These are phyloP conservation scores for Meloidogyne chitwoodi DNA, from an alignment of 1,140 invertebrate genomes.

Conservation along the genomic window DNA sequence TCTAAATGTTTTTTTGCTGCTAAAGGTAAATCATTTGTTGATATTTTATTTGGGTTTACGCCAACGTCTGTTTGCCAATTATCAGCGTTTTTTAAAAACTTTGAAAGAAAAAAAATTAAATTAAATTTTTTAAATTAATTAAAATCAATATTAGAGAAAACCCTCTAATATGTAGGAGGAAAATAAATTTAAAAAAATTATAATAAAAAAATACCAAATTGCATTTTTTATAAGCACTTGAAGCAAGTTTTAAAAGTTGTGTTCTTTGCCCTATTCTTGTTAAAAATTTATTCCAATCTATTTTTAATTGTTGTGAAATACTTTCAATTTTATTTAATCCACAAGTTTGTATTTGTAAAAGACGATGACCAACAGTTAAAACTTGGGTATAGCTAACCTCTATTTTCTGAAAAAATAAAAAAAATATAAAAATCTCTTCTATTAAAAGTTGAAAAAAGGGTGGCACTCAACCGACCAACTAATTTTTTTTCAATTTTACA, in stretches of 20 bases:
- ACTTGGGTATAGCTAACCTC: slow-evolving; percentile 41
- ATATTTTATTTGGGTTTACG: slow-evolving; percentile 27
- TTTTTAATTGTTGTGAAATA: slow-evolving; percentile 23
- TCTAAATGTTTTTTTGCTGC: slow-evolving; percentile 28
- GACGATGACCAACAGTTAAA: slow-evolving; percentile 25
- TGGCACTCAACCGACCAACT: background rate
- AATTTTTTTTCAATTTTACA: background rate
- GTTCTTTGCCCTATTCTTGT: slow-evolving; percentile 19
- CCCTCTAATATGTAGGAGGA: too few relatives aligned
- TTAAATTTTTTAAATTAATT: too few relatives aligned
- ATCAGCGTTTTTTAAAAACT: slow-evolving; percentile 32
- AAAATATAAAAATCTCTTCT: too few relatives aligned
- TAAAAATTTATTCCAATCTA: slow-evolving; percentile 28
- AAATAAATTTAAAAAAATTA: too few relatives aligned
- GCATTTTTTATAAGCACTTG: slow-evolving; percentile 32
- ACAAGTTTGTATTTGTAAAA: slow-evolving; percentile 1
- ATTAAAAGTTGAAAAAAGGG: slow-evolving; percentile 5
- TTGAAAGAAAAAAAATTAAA: background rate
- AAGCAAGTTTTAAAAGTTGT: slow-evolving; percentile 21
- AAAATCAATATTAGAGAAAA: too few relatives aligned
- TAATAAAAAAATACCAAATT: slow-evolving; percentile 6
- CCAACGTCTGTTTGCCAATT: slow-evolving; percentile 35
- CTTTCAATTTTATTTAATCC: slow-evolving; percentile 25
- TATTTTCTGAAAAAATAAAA: slow-evolving; percentile 27
- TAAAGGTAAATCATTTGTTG: slow-evolving; percentile 24